Conservation (phyloP, 2,888 invertebrate genomes). For the Agelastica alni region DNA sequence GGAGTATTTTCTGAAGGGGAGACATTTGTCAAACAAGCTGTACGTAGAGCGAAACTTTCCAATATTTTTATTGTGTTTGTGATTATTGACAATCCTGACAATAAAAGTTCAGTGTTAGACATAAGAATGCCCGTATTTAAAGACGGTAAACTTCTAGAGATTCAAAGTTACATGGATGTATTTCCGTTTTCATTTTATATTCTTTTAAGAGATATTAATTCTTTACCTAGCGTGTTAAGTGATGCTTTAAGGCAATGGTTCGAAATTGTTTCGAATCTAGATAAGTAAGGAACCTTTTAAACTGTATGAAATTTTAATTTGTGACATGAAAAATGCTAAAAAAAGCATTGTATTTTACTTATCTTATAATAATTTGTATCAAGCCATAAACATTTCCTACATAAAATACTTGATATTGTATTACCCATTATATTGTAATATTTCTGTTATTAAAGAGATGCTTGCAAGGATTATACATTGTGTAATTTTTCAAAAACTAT, state of each 20-base stretch:
- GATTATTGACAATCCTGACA: constrained; percentile 91
- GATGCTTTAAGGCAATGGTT: constrained; percentile 99
- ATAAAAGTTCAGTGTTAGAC: constrained; percentile 91
- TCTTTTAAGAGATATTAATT: constrained; percentile 85
- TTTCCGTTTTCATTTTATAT: constrained; percentile 99
- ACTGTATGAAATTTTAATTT: background rate
- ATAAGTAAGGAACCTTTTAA: constrained; percentile 38
- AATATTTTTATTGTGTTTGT: constrained; percentile 94
- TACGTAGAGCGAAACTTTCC: constrained; percentile 77
- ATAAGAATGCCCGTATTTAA: constrained; percentile 79
- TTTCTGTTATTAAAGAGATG: too few species aligned
- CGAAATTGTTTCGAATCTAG: constrained; percentile 79
- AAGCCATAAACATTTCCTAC: too few species aligned
- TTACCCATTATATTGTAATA: too few species aligned
- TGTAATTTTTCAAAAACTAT: too few species aligned
- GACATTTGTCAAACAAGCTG: constrained; percentile 74
- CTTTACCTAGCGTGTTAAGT: constrained; percentile 87
- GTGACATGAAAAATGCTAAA: too few species aligned
- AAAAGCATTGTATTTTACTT: too few species aligned
- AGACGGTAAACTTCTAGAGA: constrained; percentile 62
- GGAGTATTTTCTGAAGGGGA: constrained; percentile 90
- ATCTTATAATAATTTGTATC: too few species aligned
- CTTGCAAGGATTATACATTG: too few species aligned
- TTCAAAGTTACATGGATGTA: constrained; percentile 86
- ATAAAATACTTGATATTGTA: too few species aligned